These are phyloP conservation scores for Hemitrygon akajei DNA, from an alignment of 2,797 vertebrate genomes.

Conservation along the genomic window DNA sequence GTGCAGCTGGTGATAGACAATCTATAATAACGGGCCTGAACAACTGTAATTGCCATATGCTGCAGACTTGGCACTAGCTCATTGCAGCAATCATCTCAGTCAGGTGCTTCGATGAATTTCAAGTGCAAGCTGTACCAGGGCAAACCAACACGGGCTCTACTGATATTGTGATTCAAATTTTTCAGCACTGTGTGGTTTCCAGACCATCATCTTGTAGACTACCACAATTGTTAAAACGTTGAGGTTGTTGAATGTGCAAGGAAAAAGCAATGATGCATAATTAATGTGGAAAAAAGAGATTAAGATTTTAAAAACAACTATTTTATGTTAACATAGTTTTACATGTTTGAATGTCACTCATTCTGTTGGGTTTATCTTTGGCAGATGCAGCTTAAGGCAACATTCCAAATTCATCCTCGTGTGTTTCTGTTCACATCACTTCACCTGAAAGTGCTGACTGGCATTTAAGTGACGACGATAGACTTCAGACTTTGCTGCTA, in stretches of 20 bases:
- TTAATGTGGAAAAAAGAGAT: not conserved
- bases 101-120: too few species aligned
- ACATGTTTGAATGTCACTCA: slow-evolving; percentile 37
- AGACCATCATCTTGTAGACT: not conserved
- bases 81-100: too few species aligned
- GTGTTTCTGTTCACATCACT: slow-evolving; percentile 43
- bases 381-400: slow-evolving; percentile 61
- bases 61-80: too few species aligned
- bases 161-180: too few species aligned
- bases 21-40: too few species aligned
- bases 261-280: not conserved
- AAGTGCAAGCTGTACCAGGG: too few species aligned
- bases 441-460: slow-evolving; percentile 44
- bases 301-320: not conserved
- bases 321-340: not conserved
- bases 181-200: too few species aligned
- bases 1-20: too few species aligned
- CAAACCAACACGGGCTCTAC: too few species aligned
- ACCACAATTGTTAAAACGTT: not conserved
- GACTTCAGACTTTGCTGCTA: not conserved
- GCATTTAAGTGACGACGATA: slow-evolving; percentile 45
- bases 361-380: slow-evolving; percentile 49
- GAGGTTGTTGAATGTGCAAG: not conserved
- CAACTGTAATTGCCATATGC: too few species aligned
- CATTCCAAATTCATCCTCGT: slow-evolving; percentile 49